Evolutionary conservation across 2,888 invertebrate genomes (phyloP), one percentile per base, ranked within the genome.

Genomic region (Lapara coniferarum): DNA sequence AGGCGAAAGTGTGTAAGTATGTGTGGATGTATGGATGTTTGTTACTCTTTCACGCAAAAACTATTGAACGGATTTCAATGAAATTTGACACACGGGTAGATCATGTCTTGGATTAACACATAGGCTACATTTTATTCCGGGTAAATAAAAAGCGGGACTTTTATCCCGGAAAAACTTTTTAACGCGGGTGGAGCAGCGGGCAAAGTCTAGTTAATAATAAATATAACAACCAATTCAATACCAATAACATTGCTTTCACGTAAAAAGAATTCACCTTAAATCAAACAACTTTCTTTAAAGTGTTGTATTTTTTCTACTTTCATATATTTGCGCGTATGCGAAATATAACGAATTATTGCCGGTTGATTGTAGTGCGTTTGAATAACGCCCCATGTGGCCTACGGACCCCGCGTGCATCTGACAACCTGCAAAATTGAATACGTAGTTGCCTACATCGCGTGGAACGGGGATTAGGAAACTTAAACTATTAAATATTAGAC

Each of bases 361-460:
- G 66, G 66, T 73, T 78, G 76, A 76, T 79, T 76, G 78, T 79
- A 74, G 75, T 78, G 74, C 74, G 74, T 76, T 69, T 80, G 80
- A 78, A 80, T 79, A 77, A 75, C 79, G 57, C 77, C 73, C 75
- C 74, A 74, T 78, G 79, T 73, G 79, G 79, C 78, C 71, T 58
- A 71, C 68, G 72, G 67, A 53, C 67, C 78, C 75, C 72, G 75
- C 73, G 80, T 90, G 90, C 81, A 80, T 78, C 83, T 89, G 90
- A 90, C 90, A 89, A 82, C 83, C 84, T 81, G 76, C 83, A 80
- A 87, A 86, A 89, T 90, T 88, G 89, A 85, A 87, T 85, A 85
- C 68, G 68, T 68, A 68, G 58, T 68, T 68, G 58, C 58, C 68
- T 52, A 59, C 58, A 59, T 37, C 16, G 37, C 49, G 59, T 12